These are phyloP conservation scores for Belonocnema kinseyi DNA, from an alignment of 1,140 invertebrate species.

Conservation along the genomic window DNA sequence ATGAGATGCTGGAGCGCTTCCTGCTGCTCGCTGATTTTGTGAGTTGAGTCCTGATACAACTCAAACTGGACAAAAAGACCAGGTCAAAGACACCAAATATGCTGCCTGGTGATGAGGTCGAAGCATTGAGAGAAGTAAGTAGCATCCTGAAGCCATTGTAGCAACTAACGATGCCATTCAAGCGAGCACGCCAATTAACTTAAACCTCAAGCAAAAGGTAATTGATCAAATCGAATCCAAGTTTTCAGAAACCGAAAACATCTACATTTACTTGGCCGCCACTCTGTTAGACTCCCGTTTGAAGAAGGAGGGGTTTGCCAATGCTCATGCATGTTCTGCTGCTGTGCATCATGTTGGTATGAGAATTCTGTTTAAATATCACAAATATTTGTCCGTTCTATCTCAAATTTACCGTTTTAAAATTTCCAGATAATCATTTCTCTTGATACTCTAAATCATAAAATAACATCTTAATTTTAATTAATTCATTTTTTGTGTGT, in stretches of 20 bases:
- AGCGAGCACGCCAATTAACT: neutral
- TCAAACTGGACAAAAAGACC: neutral
- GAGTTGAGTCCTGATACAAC: too few relatives aligned
- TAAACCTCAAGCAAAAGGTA: neutral
- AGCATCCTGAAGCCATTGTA: slow-evolving; percentile 10
- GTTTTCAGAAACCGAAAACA: neutral
- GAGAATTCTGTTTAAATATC: too few relatives aligned
- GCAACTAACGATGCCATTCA: neutral
- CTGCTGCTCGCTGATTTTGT: neutral
- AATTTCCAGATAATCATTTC: too few relatives aligned
- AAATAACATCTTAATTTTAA: too few relatives aligned
- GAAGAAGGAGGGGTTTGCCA: slow-evolving; percentile 46
- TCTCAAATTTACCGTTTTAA: too few relatives aligned
- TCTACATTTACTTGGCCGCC: slow-evolving; percentile 43
- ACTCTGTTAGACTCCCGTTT: slow-evolving; percentile 67
- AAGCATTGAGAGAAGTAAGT: neutral
- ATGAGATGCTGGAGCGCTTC: slow-evolving; percentile 43
- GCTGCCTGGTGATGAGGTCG: neutral
- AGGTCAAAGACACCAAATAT: neutral
- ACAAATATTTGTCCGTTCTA: too few relatives aligned
- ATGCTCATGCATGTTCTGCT: neutral
- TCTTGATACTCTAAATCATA: too few relatives aligned
- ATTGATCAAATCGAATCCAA: neutral
- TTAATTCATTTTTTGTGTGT: too few relatives aligned
- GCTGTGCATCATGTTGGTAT: neutral